Conservation (phyloP, 2,797 vertebrate genomes). For the Antrozous pallidus region DNA sequence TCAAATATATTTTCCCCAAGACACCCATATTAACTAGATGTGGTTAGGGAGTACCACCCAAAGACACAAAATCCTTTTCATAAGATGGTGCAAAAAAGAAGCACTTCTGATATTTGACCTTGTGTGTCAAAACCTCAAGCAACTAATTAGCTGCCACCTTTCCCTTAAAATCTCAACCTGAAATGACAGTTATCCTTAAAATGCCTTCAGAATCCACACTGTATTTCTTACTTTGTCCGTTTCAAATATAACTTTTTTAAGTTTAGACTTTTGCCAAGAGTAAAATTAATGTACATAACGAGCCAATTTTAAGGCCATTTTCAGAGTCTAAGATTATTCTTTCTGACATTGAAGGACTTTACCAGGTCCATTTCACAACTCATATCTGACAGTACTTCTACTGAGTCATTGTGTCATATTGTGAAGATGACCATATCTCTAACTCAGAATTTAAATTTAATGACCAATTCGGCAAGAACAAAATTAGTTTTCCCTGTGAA, state of each 20-base stretch:
- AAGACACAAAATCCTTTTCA: constrained; percentile 22
- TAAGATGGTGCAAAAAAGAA: constrained; percentile 13
- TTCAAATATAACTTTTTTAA: constrained; percentile 34
- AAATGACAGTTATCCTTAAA: constrained; percentile 65
- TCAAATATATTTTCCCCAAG: constrained; percentile 31
- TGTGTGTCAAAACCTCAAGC: constrained; percentile 49
- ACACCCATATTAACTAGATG: constrained; percentile 10
- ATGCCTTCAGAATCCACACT: constrained; percentile 27
- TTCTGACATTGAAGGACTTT: not conserved
- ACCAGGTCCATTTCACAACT: not conserved
- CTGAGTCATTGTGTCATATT: not conserved
- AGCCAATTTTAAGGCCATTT: constrained; percentile 12
- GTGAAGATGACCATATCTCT: not conserved
- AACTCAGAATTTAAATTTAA: not conserved
- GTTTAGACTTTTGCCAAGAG: constrained; percentile 46
- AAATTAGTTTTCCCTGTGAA: not conserved
- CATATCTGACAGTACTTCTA: not conserved
- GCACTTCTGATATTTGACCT: constrained; percentile 52
- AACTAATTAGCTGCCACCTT: constrained; percentile 40
- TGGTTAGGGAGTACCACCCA: not conserved
- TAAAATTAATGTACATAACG: constrained; percentile 45
- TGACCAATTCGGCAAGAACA: not conserved
- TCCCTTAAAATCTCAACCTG: not conserved
- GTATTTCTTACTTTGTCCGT: constrained; percentile 15
- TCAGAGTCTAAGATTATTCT: not conserved